These are phyloP conservation scores for Gadopsis marmoratus DNA, from an alignment of 2,797 vertebrate genomes.

Conservation along the genomic window DNA sequence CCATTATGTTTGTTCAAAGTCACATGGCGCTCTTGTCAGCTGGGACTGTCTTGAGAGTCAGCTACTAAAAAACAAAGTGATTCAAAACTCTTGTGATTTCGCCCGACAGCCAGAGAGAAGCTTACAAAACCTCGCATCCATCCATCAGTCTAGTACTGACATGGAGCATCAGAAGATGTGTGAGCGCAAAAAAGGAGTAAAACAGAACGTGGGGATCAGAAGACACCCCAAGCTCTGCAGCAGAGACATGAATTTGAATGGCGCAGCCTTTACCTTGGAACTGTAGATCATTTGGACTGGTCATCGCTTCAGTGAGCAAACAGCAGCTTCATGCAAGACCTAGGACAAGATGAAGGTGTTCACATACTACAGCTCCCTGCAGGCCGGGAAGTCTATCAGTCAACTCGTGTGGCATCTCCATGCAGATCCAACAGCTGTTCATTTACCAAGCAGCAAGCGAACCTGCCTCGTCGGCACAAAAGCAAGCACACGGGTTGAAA, in stretches of 20 bases:
- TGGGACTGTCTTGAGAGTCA: no score
- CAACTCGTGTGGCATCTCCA: no score
- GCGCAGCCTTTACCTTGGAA: constrained; percentile 86
- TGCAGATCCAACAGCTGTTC: not conserved
- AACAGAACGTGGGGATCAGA: not conserved
- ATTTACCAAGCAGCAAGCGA: not conserved
- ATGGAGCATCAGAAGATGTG: not conserved
- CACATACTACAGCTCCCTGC: not conserved
- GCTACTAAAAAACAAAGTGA: no score
- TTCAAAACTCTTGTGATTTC: no score
- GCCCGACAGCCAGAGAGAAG: no score
- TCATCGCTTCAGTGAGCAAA: constrained; percentile 77
- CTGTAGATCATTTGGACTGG: constrained; percentile 86
- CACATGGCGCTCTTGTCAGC: no score
- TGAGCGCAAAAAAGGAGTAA: not conserved
- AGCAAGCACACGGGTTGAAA: not conserved
- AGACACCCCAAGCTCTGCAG: not conserved
- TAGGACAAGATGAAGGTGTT: constrained; percentile 21
- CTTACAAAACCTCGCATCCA: no score
- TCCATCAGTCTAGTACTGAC: not conserved
- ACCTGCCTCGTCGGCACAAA: not conserved
- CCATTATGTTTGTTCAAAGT: no score
- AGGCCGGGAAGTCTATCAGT: not conserved
- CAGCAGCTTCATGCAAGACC: constrained; percentile 44
- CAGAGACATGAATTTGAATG: not conserved